Conservation (phyloP, 2,113 vertebrate species). For the Picathartes gymnocephalus region DNA sequence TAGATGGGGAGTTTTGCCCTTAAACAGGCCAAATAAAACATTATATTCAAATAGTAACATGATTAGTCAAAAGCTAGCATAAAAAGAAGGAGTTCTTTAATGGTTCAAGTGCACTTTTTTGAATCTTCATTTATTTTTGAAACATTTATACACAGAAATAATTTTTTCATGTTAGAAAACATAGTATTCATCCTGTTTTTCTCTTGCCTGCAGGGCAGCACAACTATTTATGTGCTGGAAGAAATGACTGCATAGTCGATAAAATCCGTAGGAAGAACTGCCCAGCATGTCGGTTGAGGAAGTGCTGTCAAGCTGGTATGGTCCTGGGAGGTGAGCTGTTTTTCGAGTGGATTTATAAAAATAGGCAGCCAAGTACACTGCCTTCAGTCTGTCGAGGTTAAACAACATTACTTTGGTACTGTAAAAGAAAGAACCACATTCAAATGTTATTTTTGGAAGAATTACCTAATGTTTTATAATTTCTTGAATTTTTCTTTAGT, state of each 20-base stretch:
- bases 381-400: not conserved
- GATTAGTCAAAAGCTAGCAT: not conserved
- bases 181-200: not conserved
- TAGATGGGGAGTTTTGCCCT: not conserved
- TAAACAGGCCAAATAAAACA: not conserved
- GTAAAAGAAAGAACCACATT: not conserved
- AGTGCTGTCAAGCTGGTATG: conserved; percentile 98
- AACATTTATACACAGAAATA: not conserved
- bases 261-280: conserved; percentile 98
- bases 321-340: conserved; percentile 90
- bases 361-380: not conserved
- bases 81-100: not conserved
- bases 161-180: not conserved
- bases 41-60: not conserved
- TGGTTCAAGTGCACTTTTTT: not conserved
- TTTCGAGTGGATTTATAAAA: not conserved
- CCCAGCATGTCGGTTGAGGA: conserved; percentile 92
- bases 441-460: not conserved
- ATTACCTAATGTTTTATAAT: not conserved
- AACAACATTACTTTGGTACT: not conserved
- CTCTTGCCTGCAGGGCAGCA: conserved; percentile 83
- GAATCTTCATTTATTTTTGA: not conserved
- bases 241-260: conserved; percentile 98
- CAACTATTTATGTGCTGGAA: conserved; percentile 96
- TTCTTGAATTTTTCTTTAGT: not conserved